Conservation (phyloP, 2,888 invertebrate species). For the Strigamia transsilvanica region DNA sequence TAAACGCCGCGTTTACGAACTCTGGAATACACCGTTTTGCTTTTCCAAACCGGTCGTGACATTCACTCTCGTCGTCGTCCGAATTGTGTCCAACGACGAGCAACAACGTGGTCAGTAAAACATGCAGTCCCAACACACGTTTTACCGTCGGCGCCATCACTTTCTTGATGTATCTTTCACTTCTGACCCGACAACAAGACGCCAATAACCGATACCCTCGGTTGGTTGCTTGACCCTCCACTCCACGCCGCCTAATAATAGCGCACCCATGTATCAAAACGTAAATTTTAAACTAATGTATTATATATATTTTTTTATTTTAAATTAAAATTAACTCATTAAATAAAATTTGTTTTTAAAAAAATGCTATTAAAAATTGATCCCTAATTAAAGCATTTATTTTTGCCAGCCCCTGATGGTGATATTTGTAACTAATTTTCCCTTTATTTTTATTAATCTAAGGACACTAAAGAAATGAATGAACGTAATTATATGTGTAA, state of each 20-base stretch:
- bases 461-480: background rate
- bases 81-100: background rate
- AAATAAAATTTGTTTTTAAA: background rate
- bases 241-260: background rate
- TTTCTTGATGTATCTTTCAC: background rate
- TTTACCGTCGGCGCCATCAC: conserved; percentile 16
- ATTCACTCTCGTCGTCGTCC: conserved; percentile 57
- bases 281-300: background rate
- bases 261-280: background rate
- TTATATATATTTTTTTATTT: background rate
- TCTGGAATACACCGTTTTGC: conserved; percentile 91
- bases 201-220: conserved; percentile 8
- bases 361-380: background rate
- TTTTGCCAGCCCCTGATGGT: background rate
- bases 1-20: conserved; percentile 95
- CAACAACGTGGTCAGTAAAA: background rate
- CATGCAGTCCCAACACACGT: background rate
- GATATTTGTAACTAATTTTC: background rate
- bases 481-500: conserved; percentile 1
- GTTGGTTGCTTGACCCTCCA: background rate
- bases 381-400: background rate
- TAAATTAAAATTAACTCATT: background rate
- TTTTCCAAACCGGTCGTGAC: conserved; percentile 63
- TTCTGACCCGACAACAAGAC: conserved; percentile 20
- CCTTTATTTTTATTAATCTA: conserved; percentile 5